Conservation (phyloP, 2,113 vertebrate species). For the Aegithalos caudatus region DNA sequence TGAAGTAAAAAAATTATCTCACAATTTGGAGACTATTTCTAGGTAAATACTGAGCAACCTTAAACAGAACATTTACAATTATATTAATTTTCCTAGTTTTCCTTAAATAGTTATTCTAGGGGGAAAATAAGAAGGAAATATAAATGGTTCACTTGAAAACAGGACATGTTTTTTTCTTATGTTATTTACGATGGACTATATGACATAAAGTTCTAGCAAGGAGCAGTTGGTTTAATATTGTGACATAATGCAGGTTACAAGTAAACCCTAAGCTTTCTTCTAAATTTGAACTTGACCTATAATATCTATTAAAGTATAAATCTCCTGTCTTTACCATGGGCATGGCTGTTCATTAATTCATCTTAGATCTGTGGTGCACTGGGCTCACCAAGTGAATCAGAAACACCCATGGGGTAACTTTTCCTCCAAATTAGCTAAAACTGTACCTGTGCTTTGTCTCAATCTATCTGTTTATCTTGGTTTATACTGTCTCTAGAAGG, state of each 20-base stretch:
- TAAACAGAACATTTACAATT: not conserved
- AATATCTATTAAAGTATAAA: not conserved
- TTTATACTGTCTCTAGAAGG: not conserved
- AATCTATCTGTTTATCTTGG: not conserved
- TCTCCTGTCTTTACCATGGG: not conserved
- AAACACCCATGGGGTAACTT: not conserved
- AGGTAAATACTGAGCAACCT: not conserved
- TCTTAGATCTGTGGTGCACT: not conserved
- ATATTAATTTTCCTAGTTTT: not conserved
- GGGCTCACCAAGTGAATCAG: not conserved
- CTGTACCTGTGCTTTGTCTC: not conserved
- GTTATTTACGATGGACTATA: not conserved
- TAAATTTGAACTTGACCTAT: not conserved
- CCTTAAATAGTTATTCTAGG: not conserved
- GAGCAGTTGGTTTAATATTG: not conserved
- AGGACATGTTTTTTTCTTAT: not conserved
- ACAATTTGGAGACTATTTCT: not conserved
- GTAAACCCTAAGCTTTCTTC: not conserved
- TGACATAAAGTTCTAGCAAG: not conserved
- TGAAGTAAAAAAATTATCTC: not conserved
- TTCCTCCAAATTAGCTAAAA: not conserved
- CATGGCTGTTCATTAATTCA: not conserved
- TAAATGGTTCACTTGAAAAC: not conserved
- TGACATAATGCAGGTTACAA: not conserved
- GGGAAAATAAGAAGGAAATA: not conserved